Evolutionary conservation across 2,113 vertebrate species (phyloP).

Genomic region (Trochalopteron elliotii): DNA sequence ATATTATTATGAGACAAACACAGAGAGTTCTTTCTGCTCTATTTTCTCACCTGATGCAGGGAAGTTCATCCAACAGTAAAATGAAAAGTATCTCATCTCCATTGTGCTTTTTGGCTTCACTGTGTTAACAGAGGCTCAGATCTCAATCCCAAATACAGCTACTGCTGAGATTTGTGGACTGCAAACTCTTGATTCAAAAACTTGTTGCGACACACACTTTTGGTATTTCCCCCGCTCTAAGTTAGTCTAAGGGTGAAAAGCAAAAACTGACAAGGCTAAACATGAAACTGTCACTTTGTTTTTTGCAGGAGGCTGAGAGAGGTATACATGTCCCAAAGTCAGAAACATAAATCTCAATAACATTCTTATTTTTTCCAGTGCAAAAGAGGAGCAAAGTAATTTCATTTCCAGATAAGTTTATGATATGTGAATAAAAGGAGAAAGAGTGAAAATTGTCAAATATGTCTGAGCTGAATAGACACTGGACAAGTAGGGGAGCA

Average conservation of each 20-base stretch:
- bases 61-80: not conserved
- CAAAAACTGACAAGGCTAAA: not conserved
- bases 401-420: not conserved
- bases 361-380: not conserved
- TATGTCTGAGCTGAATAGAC: not conserved
- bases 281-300: not conserved
- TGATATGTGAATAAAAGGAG: not conserved
- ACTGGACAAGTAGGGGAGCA: not conserved
- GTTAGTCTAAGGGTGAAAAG: not conserved
- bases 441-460: not conserved
- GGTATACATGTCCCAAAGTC: not conserved
- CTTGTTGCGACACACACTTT: not conserved
- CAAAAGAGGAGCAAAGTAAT: not conserved
- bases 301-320: not conserved
- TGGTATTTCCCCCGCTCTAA: not conserved
- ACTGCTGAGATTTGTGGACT: not conserved
- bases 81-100: not conserved
- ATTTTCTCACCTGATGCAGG: not conserved
- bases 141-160: not conserved
- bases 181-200: not conserved
- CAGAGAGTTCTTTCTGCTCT: rapidly evolving
- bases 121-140: not conserved
- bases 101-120: not conserved
- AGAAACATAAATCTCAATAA: not conserved
- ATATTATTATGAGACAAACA: not conserved